Base-by-base conservation (phyloP, 2,888 invertebrate species). In the Diarsia brunnea region DNA sequence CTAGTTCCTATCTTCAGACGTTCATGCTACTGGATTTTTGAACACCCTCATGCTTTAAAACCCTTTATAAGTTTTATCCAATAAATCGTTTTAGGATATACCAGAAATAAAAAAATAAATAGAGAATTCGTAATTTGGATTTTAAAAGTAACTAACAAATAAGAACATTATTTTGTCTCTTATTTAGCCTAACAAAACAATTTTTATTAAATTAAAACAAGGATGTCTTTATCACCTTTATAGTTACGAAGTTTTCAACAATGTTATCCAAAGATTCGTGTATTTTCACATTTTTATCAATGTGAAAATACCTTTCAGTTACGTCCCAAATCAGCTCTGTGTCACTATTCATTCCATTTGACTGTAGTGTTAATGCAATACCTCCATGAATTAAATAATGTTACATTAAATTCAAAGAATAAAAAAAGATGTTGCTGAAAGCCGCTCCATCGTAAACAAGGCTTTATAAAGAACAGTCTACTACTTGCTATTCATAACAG, bases 401-500 rank as follows among this genome's bases (percentile, higher is more conserved):
- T 31, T 27, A 16, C 10, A 4, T 3, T 19, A 8, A 16, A 67
- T 27, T 27, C 24, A 2, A 31, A 72, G 1, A 5, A 8, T 2
- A 11, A 14, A 47, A 49, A 49, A 70, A 53, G 1, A 45, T 7
- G n/a, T 16, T 24, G 7, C 58, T 38, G 24, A 19, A 49, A 65
- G 24, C 66, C 14, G 38, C 45, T 58, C 27, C 47, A 67, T 38
- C 72, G 60, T 65, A 51, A 61, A 65, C 49, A 27, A 73, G 45
- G 19, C 73, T 84, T 84, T 82, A 69, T 49, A 60, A 58, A 64
- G 51, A 72, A 61, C 80, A 61, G 64, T 60, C 60, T 66, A 69
- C 58, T 43, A 72, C 71, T 82, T 81, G 72, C 49, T 81, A 85
- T 81, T 81, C 82, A 85, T 76, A 76, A 76, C 82, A 72, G 60